Conservation (phyloP, 2,888 invertebrate species). For the Acheta domesticus region DNA sequence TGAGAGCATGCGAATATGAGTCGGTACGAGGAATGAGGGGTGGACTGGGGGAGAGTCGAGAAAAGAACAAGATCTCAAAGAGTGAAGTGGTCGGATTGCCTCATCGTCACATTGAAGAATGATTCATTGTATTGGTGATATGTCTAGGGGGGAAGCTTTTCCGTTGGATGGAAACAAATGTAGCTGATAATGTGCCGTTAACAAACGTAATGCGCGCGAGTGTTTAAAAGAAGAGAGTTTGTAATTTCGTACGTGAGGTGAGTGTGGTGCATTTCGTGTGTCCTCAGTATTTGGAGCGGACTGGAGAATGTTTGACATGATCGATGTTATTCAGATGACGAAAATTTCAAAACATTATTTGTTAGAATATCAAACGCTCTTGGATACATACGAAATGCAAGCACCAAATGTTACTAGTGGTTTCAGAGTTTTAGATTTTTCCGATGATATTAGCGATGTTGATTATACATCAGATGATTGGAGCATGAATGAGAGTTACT, state of each 20-base stretch:
- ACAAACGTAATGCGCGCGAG: neutral
- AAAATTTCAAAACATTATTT: slow-evolving; percentile 2
- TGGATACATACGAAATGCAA: slow-evolving; percentile 2
- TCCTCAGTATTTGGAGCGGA: neutral
- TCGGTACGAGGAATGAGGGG: too few relatives aligned
- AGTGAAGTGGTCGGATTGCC: too few relatives aligned
- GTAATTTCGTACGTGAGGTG: neutral
- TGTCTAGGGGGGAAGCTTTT: too few relatives aligned
- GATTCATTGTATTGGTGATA: too few relatives aligned
- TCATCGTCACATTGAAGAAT: too few relatives aligned
- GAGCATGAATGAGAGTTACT: neutral
- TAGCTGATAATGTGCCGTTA: neutral
- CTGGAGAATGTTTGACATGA: slow-evolving; percentile 7
- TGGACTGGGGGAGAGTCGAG: too few relatives aligned
- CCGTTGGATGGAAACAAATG: neutral
- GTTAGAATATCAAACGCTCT: neutral
- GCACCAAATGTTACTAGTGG: slow-evolving; percentile 2
- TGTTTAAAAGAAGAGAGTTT: neutral
- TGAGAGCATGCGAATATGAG: too few relatives aligned
- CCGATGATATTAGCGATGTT: neutral
- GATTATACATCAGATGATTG: neutral
- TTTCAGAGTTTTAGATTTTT: slow-evolving; percentile 1
- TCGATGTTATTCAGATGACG: neutral
- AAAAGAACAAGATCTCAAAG: too few relatives aligned
- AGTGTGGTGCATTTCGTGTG: neutral